Evolutionary conservation across 2,797 vertebrate genomes (phyloP), one percentile per base, ranked within the genome.

Genomic region (Sciurus vulgaris): DNA sequence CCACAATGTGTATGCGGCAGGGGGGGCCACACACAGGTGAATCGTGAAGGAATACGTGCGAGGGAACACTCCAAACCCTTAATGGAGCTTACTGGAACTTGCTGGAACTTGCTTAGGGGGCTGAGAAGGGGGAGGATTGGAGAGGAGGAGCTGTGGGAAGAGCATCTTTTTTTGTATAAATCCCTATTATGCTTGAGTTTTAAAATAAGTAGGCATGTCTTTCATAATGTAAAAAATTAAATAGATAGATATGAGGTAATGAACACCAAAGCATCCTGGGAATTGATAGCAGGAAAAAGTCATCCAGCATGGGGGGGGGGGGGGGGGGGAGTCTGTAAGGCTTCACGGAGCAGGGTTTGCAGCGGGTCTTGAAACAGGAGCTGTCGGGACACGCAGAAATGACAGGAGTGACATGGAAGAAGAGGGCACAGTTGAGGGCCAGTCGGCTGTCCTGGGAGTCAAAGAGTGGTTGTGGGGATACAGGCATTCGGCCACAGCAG

Each of bases 211-310:
- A 78, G 20, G 30, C 9, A 61, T 88, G 44, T 72, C n/a, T 86
- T 72, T 86, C 26, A 22, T 41, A 89, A 63, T 33, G 83, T 83
- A 69, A 89, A 93, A 61, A 82, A n/a, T 59, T 72, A 82, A 89
- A 47, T 47, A 63, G 38, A 20, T 69, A 65, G 41, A 69, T 56
- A 41, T 59, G 3, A 65, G 5, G 5, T 70, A 1, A 72, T 44
- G 70, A 49, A 44, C 14, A 13, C 35, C 78, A 6, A 74, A 18
- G 41, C 33, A 13, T 38, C 61, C 51, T 30, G 35, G n/a, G 56
- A 85, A 30, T 4, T 30, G 22, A n/a, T 3, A 49, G 56, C 51
- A 72, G 15, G 47, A 33, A n/a, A 69, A 69, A 78, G n/a, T 15
- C 35, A n/a, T 30, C 28, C 20, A 61, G 26, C 20, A 35, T 7